Evolutionary conservation across 2,888 invertebrate genomes (phyloP), one percentile per base, ranked within the genome.

Genomic region (Phaonia tiefii): DNA sequence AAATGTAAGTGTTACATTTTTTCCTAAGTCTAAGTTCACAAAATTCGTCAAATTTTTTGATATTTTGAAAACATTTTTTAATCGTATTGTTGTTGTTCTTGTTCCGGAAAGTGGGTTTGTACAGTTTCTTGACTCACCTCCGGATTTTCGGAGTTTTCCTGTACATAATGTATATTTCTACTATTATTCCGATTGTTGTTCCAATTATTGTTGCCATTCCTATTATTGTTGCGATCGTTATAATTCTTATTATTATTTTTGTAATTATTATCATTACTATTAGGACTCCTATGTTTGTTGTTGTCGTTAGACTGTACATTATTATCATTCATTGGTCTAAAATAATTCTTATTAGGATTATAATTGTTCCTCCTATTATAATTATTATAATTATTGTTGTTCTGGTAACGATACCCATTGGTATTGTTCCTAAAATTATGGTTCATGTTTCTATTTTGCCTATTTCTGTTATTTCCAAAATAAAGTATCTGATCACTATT

Each of bases 61-160:
- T 49, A 49, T 49, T n/a, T 49, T n/a, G 2, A 49, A 49, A 49
- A 49, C 20, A 22, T 54, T 54, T 3, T 54, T 4, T 22, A 58
- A 1, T 31, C 31, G 7, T n/a, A 31, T 58, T 15, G 10, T n/a
- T 58, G 26, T 5, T 31, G 15, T 37, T 58, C 58, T n/a, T n/a
- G n/a, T n/a, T n/a, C n/a, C 58, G 58, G 31, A 58, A 15, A n/a
- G 31, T 58, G 37, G 5, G n/a, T 31, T n/a, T n/a, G 22, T 15
- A 58, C 31, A 20, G 8, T 58, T 31, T 37, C 22, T 22, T 58
- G 22, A 58, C 31, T 31, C 58, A 58, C 58, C 1, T 22, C 58
- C 58, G 58, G 58, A 58, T 31, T 17, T 15, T 58, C 10, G 10
- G 26, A 31, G 58, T 58, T 58, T 58, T 56, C 56, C 56, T 25